Conservation (phyloP, 2,113 vertebrate genomes). For the Cyprinus carpio region DNA sequence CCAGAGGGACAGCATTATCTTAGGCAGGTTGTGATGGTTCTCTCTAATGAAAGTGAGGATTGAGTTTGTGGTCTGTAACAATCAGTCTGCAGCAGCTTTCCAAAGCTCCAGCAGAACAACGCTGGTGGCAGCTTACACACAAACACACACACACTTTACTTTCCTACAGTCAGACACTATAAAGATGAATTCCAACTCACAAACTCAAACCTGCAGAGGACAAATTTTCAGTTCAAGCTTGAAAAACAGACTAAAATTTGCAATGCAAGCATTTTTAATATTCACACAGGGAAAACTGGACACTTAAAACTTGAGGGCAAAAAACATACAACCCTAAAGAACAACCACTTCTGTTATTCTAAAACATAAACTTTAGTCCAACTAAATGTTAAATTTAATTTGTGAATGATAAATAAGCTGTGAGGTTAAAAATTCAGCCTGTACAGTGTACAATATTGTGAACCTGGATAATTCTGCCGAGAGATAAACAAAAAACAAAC, state of each 20-base stretch:
- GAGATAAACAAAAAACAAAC: too few relatives aligned
- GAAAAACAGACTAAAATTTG: too few relatives aligned
- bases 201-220: neutral
- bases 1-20: conserved; percentile 14
- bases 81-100: conserved; percentile 10
- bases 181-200: neutral
- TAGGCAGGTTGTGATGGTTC: conserved; percentile 16
- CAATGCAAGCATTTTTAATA: neutral
- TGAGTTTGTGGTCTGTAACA: conserved; percentile 33
- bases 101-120: neutral
- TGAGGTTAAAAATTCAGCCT: neutral
- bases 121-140: neutral
- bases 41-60: conserved; percentile 36
- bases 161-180: neutral
- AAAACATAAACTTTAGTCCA: neutral
- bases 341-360: neutral
- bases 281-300: neutral
- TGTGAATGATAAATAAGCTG: neutral
- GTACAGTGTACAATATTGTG: too few relatives aligned
- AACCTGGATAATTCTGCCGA: too few relatives aligned
- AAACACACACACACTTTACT: neutral
- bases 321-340: too few relatives aligned
- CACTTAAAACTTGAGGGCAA: too few relatives aligned
- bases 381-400: neutral
- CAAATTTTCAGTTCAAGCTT: neutral